Evolutionary conservation across 1,140 invertebrate genomes (phyloP).

Genomic region (Plodia interpunctella): DNA sequence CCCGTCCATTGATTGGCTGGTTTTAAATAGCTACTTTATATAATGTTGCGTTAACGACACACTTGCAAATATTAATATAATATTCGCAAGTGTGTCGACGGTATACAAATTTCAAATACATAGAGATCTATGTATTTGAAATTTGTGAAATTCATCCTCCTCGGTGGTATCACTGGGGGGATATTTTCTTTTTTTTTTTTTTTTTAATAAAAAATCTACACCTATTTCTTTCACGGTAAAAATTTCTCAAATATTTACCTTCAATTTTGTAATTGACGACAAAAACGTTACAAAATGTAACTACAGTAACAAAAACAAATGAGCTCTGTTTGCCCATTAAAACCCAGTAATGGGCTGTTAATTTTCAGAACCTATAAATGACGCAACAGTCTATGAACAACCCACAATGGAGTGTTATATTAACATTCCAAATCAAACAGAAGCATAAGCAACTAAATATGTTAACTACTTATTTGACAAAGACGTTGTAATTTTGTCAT

Average conservation of each 20-base stretch:
- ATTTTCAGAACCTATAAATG: slow-evolving; percentile 7
- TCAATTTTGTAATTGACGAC: background rate
- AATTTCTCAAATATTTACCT: too few species aligned
- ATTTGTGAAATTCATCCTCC: too few species aligned
- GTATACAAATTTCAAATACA: too few species aligned
- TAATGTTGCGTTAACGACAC: background rate
- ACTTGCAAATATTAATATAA: background rate
- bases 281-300: background rate
- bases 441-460: slow-evolving; percentile 18
- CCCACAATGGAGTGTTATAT: background rate
- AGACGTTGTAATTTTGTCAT: slow-evolving; percentile 40
- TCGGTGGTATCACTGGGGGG: too few species aligned
- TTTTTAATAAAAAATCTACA: too few species aligned
- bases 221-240: too few species aligned
- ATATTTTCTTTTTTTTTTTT: too few species aligned
- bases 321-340: background rate
- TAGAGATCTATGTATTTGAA: too few species aligned
- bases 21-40: background rate
- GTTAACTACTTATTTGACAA: slow-evolving; percentile 48
- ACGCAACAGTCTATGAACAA: background rate
- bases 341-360: background rate
- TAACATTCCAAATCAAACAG: background rate
- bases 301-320: background rate
- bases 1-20: background rate
- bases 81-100: too few species aligned